Evolutionary conservation across 2,113 vertebrate species (phyloP).

Genomic region (Microcebus murinus): DNA sequence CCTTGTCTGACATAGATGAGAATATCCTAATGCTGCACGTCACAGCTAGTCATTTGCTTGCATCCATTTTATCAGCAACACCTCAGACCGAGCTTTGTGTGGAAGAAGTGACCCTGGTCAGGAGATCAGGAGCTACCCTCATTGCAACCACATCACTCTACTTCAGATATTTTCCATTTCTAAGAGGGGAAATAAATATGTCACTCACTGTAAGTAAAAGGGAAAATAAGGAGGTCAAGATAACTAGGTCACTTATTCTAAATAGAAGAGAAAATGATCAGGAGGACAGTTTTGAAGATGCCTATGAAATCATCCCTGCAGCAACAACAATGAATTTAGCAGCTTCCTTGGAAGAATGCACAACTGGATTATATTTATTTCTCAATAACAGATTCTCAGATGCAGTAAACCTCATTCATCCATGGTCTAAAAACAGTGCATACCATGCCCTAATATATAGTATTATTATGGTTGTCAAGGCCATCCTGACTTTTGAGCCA

Average conservation of each 20-base stretch:
- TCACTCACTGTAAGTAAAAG: neutral
- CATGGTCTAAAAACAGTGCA: conserved; percentile 69
- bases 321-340: conserved; percentile 64
- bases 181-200: conserved; percentile 39
- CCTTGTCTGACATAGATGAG: conserved; percentile 56
- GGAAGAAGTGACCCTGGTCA: neutral
- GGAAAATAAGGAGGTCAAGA: conserved; percentile 14
- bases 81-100: neutral
- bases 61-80: neutral
- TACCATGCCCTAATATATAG: conserved; percentile 73
- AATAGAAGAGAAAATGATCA: neutral
- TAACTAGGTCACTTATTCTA: neutral
- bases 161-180: neutral
- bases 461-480: conserved; percentile 72
- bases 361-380: conserved; percentile 77
- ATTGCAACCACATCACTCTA: neutral
- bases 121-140: neutral
- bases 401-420: conserved; percentile 68
- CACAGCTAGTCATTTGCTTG: conserved; percentile 12
- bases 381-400: conserved; percentile 79
- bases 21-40: conserved; percentile 15
- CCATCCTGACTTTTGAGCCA: conserved; percentile 70
- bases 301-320: conserved; percentile 69
- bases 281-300: conserved; percentile 74
- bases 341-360: conserved; percentile 77